phyloP scores from a whole-genome alignment of 2,113 vertebrate species.

The Pristiophorus japonicus region DNA sequence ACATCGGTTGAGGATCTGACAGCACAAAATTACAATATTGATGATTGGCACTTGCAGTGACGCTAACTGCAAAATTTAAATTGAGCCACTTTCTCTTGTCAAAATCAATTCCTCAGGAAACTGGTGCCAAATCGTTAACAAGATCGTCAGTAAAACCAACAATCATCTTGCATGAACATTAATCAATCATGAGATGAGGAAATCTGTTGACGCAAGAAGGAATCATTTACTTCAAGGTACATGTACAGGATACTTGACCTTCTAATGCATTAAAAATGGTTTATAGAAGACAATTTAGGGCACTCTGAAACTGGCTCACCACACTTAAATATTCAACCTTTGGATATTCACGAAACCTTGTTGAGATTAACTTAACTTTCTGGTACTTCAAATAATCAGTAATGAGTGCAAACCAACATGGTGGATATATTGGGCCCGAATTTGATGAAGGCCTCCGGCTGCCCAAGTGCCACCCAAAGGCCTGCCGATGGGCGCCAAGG shows the following conservation, averaged over 20 bases:
- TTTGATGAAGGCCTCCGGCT: too few species aligned
- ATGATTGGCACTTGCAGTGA: neutral
- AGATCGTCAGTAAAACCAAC: neutral
- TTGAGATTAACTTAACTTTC: too few species aligned
- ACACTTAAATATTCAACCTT: neutral
- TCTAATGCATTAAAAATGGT: neutral
- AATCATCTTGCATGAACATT: neutral
- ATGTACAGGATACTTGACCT: neutral
- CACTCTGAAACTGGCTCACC: too few species aligned
- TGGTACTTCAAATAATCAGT: too few species aligned
- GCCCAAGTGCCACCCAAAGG: too few species aligned
- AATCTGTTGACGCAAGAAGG: neutral
- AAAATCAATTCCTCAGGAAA: neutral
- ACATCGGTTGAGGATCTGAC: neutral
- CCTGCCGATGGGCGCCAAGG: too few species aligned
- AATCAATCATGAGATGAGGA: neutral
- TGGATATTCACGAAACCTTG: neutral
- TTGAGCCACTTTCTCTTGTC: neutral
- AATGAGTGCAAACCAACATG: too few species aligned
- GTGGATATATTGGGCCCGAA: too few species aligned
- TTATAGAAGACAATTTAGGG: neutral
- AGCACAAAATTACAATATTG: constrained; percentile 16
- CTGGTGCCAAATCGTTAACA: neutral
- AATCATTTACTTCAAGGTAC: neutral
- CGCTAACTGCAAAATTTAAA: neutral